These are phyloP conservation scores for Spodoptera littoralis DNA, from an alignment of 2,888 invertebrate species.

Conservation along the genomic window DNA sequence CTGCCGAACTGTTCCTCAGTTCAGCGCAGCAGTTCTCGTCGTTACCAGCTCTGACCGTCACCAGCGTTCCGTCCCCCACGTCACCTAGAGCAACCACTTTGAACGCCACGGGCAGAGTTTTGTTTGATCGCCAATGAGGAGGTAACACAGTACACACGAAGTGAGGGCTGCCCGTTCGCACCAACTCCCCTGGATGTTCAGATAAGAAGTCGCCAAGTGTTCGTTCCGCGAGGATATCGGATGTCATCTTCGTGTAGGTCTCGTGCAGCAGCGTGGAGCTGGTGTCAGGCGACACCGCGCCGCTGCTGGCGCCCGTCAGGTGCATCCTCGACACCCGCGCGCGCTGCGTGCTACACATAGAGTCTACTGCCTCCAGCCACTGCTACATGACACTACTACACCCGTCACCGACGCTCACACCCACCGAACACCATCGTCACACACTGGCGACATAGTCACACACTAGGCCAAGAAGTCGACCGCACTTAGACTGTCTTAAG, in stretches of 20 bases:
- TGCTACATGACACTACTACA: slow-evolving; percentile 79
- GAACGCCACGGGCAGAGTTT: slow-evolving; percentile 98
- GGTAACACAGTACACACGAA: slow-evolving; percentile 98
- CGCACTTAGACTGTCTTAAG: slow-evolving; percentile 49
- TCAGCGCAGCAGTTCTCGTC: slow-evolving; percentile 99
- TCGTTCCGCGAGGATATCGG: slow-evolving; percentile 96
- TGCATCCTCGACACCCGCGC: slow-evolving; percentile 87
- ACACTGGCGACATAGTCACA: slow-evolving; percentile 66
- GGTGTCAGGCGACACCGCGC: slow-evolving; percentile 91
- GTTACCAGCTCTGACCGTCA: slow-evolving; percentile 98
- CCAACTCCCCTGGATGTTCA: slow-evolving; percentile 97
- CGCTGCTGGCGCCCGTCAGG: slow-evolving; percentile 86
- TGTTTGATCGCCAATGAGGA: slow-evolving; percentile 99
- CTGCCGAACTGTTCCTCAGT: slow-evolving; percentile 97
- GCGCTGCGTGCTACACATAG: slow-evolving; percentile 87
- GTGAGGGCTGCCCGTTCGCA: slow-evolving; percentile 97
- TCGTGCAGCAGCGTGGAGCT: slow-evolving; percentile 93
- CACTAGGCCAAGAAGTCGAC: slow-evolving; percentile 35
- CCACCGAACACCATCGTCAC: slow-evolving; percentile 65
- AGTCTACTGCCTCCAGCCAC: slow-evolving; percentile 68
- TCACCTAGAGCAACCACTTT: slow-evolving; percentile 98
- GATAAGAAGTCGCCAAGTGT: slow-evolving; percentile 95
- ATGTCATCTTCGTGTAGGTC: slow-evolving; percentile 96
- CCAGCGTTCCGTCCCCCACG: slow-evolving; percentile 98
- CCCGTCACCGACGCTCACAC: slow-evolving; percentile 69